Base-by-base conservation (phyloP, 1,140 invertebrate species). In the Aculops lycopersici region DNA sequence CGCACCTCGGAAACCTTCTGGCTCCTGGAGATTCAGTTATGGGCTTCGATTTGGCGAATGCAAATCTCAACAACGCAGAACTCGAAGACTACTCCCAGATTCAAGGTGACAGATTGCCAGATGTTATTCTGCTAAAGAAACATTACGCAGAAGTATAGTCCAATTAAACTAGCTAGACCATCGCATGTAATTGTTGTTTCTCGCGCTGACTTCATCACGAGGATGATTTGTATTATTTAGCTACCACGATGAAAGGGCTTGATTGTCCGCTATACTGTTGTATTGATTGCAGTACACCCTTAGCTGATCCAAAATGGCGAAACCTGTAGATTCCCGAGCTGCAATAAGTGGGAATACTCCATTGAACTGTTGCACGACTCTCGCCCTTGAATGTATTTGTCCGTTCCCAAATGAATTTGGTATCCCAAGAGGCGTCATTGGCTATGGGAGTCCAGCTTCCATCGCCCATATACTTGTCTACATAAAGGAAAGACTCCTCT, bases 41-140 rank as follows among this genome's bases (percentile, higher is more conserved):
- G 40, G 86, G 84, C 21, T 86, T 86, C 58, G 75, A 84, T 57
- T 56, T 92, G 17, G 63, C 61, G 4, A 80, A 84, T 50, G 70
- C 72, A 16, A 94, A 94, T 52, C 66, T 88, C 5, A 94, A 94
- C 53, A 72, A 94, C 58, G 46, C 48, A 0, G 69, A 83, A 55
- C 75, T 83, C 52, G 84, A 94, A 36, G 76, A 77, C 50, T 50
- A 31, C 84, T 41, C 63, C 73, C 42, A 56, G 60, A 36, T 14
- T 12, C 41, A 45, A 41, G 4, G n/a, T 14, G 68, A 70, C 21
- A 55, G 56, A 1, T 52, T 90, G 37, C 79, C 84, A 0, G 83
- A 94, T 61, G 71, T 94, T 37, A 53, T 94, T 43, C 55, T 98
- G 1, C 75, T 94, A 1, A 92, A 86, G 58, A 97, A 98, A 54